A percentile compares a stretch with the other conserved stretches of the same genome.
These are phyloP conservation scores for Lasiommata megera DNA, from an alignment of 2,888 invertebrate genomes.

Conservation along the genomic window DNA sequence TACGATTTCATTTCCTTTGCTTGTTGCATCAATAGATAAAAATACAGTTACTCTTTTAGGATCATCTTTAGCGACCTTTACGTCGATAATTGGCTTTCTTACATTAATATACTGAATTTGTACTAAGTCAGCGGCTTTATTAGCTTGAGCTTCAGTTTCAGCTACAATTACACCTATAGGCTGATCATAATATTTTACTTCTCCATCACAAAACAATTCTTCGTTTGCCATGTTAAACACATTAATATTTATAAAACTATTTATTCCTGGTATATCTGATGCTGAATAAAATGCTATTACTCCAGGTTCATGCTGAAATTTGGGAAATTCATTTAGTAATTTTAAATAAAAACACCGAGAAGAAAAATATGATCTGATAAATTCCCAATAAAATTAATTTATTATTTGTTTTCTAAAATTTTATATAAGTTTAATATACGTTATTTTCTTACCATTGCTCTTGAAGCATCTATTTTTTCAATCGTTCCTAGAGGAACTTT, in stretches of 20 bases:
- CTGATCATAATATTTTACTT: constrained; percentile 84
- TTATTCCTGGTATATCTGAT: constrained; percentile 86
- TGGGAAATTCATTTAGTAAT: too few relatives aligned
- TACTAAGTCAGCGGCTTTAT: constrained; percentile 80
- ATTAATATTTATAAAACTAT: constrained; percentile 66
- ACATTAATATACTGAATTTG: constrained; percentile 76
- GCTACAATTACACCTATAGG: constrained; percentile 86
- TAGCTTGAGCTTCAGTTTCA: constrained; percentile 76
- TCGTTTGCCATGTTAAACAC: constrained; percentile 47
- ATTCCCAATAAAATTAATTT: too few relatives aligned
- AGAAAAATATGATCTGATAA: too few relatives aligned
- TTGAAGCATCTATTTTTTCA: constrained; percentile 79
- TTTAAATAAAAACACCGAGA: too few relatives aligned
- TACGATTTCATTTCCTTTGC: constrained; percentile 58
- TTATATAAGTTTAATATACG: too few relatives aligned
- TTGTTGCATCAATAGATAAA: constrained; percentile 48
- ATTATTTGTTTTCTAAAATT: too few relatives aligned
- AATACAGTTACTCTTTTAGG: constrained; percentile 47
- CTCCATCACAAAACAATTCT: constrained; percentile 74
- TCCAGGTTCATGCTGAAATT: constrained; percentile 82
- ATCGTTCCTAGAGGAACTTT: constrained; percentile 80
- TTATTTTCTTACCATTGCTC: constrained; percentile 85
- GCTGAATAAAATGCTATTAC: constrained; percentile 84
- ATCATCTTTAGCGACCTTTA: constrained; percentile 49
- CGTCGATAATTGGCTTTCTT: constrained; percentile 51